Evolutionary conservation across 2,888 invertebrate genomes (phyloP), one percentile per base, ranked within the genome.

Genomic region (Trachelus iudaicus): DNA sequence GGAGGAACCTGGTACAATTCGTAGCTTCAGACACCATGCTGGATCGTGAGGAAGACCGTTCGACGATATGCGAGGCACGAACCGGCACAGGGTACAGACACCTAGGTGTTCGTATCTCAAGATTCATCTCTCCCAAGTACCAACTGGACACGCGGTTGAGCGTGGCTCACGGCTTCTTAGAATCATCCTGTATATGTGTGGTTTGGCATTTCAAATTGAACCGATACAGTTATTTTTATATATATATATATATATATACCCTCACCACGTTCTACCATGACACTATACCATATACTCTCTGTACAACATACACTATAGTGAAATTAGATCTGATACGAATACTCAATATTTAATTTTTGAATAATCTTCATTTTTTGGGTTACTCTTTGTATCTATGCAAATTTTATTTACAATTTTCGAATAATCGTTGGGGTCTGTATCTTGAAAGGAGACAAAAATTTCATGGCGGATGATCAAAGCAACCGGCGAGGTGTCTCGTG

Each of bases 391-490:
- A 23, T 40, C 40, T 23, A 40, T 23, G 40, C 23, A 23, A 40
- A 23, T 40, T 40, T 40, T 40, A 0, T 23, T 23, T 15, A 4
- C 4, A 9, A 23, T 23, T 23, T 40, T 23, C 23, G 0, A 40
- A 40, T 9, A 40, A 40, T 40, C 40, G 23, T 40, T 9, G 6
- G 23, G 40, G 0, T 23, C 15, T 40, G 40, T 23, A 40, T 15
- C 23, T 40, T 40, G 15, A 30, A n/a, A 33, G 15, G 71, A 15
- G 71, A 71, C 71, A 11, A 71, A 40, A 71, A 30, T 30, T 71
- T 33, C 71, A 71, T 33, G 71, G 82, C 84, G 83, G 77, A 82
- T 84, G 89, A 88, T 89, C 89, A 89, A 89, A 89, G 89, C 86
- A 79, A 80, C 77, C 81, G 86, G 87, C 87, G 85, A 79, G 85